Conservation (phyloP, 1,140 invertebrate species). For the Sinella curviseta region DNA sequence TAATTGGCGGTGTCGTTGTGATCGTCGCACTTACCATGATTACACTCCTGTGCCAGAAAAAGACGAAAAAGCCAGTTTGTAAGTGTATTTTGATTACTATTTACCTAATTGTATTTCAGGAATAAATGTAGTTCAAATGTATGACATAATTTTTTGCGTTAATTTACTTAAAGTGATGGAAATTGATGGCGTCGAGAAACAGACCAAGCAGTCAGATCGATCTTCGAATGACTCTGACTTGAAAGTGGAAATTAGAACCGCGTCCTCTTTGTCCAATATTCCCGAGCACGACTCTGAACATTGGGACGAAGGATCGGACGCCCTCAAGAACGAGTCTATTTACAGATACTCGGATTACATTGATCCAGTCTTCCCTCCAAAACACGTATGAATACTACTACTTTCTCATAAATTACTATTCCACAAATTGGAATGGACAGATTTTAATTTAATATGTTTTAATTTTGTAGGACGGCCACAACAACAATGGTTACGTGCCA, state of each 20-base stretch:
- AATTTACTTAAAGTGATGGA: constrained; percentile 52
- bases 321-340: constrained; percentile 56
- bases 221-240: constrained; percentile 88
- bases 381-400: constrained; percentile 57
- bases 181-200: constrained; percentile 69
- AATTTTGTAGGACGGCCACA: constrained; percentile 70
- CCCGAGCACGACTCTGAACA: constrained; percentile 61
- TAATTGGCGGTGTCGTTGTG: constrained; percentile 67
- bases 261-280: constrained; percentile 74
- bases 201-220: constrained; percentile 77
- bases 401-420: neutral
- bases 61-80: constrained; percentile 57
- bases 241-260: constrained; percentile 81
- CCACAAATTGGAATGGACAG: neutral
- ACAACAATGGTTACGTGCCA: constrained; percentile 84
- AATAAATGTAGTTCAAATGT: neutral
- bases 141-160: neutral
- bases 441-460: neutral
- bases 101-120: neutral
- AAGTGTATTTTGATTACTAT: constrained; percentile 29
- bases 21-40: constrained; percentile 66
- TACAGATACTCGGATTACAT: constrained; percentile 86
- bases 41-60: constrained; percentile 65
- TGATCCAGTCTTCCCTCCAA: constrained; percentile 75
- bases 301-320: constrained; percentile 59